phyloP scores from a whole-genome alignment of 2,888 invertebrate species.

The Actias luna region DNA sequence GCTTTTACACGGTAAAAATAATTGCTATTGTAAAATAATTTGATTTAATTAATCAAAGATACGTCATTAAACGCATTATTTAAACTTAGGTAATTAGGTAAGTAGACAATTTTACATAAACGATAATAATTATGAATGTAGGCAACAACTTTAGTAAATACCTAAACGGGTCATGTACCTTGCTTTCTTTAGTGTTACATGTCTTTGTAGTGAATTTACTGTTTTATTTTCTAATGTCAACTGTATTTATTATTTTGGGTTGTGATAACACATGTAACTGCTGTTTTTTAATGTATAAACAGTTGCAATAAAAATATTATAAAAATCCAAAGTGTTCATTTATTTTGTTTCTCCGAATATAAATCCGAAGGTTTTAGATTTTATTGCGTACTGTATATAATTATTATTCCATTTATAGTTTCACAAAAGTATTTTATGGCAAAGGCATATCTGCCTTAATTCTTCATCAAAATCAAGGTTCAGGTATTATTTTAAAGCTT shows the following conservation, averaged over 20 bases:
- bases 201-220: conserved; percentile 34
- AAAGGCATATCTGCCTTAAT: too few species aligned
- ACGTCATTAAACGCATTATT: conserved; percentile 58
- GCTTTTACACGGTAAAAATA: conserved; percentile 76
- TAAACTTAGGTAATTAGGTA: conserved; percentile 47
- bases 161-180: conserved; percentile 29
- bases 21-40: conserved; percentile 67
- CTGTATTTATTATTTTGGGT: conserved; percentile 47
- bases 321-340: conserved; percentile 31
- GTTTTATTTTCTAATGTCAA: conserved; percentile 28
- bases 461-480: too few species aligned
- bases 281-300: conserved; percentile 59
- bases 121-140: conserved; percentile 34
- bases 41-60: conserved; percentile 56
- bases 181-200: conserved; percentile 30
- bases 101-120: conserved; percentile 73
- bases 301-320: conserved; percentile 43
- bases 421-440: too few species aligned
- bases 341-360: too few species aligned
- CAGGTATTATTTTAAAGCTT: too few species aligned
- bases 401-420: too few species aligned
- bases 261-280: conserved; percentile 61
- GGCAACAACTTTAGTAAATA: conserved; percentile 28
- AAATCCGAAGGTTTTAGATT: too few species aligned
- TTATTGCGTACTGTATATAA: too few species aligned